Conservation (phyloP, 2,797 vertebrate species). For the Choloepus didactylus region DNA sequence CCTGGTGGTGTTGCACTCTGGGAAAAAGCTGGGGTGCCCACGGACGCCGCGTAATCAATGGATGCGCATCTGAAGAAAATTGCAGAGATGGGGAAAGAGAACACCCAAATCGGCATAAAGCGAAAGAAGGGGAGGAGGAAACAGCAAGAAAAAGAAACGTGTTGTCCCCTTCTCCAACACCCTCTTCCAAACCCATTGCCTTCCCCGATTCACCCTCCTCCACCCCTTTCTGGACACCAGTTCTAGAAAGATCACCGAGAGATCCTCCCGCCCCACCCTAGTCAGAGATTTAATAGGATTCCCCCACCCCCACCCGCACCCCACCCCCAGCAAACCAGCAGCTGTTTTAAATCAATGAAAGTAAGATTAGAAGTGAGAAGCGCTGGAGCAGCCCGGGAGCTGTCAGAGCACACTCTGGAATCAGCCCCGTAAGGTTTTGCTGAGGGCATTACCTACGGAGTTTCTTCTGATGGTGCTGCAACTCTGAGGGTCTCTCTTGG, state of each 20-base stretch:
- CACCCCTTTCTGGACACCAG: neutral
- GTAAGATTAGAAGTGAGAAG: constrained; percentile 62
- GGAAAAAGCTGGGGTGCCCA: constrained; percentile 69
- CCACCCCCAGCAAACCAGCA: neutral
- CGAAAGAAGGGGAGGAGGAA: neutral
- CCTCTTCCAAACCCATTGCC: neutral
- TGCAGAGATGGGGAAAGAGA: neutral
- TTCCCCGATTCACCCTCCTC: neutral
- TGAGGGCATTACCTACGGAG: constrained; percentile 45
- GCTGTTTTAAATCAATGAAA: constrained; percentile 73
- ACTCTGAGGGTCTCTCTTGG: constrained; percentile 19
- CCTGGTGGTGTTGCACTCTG: constrained; percentile 70
- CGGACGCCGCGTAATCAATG: constrained; percentile 66
- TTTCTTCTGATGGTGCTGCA: neutral
- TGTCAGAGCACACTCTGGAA: constrained; percentile 55
- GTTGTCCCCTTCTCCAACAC: constrained; percentile 19
- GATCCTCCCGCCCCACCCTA: neutral
- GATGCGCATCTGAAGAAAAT: constrained; percentile 55
- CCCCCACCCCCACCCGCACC: fast-evolving
- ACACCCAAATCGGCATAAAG: neutral
- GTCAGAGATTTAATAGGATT: constrained; percentile 39
- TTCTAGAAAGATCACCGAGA: neutral
- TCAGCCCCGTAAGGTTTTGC: neutral
- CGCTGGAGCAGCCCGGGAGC: neutral
- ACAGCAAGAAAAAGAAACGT: constrained; percentile 47